These are phyloP conservation scores for Prosapia bicincta DNA, from an alignment of 2,888 invertebrate genomes.

Conservation along the genomic window DNA sequence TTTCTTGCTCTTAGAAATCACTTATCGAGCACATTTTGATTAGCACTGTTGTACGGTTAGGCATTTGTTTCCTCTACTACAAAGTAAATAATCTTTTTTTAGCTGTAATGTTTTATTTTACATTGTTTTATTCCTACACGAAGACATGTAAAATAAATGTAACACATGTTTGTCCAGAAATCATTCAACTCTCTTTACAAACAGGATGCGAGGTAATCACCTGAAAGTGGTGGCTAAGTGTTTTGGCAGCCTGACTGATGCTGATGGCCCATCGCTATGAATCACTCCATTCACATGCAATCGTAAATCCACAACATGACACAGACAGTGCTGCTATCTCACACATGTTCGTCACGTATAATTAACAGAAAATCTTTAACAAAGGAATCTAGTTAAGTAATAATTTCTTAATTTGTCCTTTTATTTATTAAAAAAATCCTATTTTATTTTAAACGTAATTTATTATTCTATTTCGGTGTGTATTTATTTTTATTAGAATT, in stretches of 20 bases:
- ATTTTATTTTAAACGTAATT: no score
- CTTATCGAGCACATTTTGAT: no score
- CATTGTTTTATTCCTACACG: background rate
- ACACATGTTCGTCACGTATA: background rate
- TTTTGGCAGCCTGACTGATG: background rate
- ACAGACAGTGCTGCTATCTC: background rate
- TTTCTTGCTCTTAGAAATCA: no score
- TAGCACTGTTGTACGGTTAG: no score
- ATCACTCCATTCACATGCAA: background rate
- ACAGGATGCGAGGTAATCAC: background rate
- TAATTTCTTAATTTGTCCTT: no score
- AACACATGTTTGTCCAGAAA: background rate
- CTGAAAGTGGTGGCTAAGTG: background rate
- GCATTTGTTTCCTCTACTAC: no score
- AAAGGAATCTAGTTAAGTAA: background rate
- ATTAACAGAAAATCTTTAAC: background rate
- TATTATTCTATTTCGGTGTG: no score
- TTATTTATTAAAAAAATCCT: no score
- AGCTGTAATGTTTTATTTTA: background rate
- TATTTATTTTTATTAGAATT: no score
- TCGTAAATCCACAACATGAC: constrained; percentile 1
- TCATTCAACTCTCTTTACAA: background rate
- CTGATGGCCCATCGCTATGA: background rate
- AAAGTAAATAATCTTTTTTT: background rate
- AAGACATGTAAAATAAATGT: background rate